Evolutionary conservation across 2,888 invertebrate genomes (phyloP), one percentile per base, ranked within the genome.

Genomic region (Pteria penguin): DNA sequence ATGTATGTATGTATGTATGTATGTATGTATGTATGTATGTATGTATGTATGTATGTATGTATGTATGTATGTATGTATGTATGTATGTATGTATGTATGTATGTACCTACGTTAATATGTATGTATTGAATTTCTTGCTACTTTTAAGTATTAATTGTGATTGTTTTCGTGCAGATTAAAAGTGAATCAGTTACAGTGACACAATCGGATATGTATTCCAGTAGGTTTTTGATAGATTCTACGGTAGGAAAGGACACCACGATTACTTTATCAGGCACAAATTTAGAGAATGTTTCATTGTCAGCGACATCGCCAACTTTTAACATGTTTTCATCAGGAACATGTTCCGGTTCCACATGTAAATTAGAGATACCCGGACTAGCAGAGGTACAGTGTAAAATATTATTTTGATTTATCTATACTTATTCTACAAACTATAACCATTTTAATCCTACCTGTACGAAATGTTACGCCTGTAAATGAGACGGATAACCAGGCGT

Each of bases 181-280:
- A 72, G 72, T 27, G 33, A 65, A 52, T 72, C 78, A 1, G 60
- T 68, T 3, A 33, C 52, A 18, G 75, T 80, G n/a, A 71, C 57
- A 24, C 33, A 31, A 2, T 45, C 29, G 3, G 33, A 31, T 26
- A 72, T 76, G 4, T 32, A 72, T 18, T 69, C 65, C 2, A 81
- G 79, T 1, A 58, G 22, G 1, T 81, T 84, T 65, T 52, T 65
- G 69, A 68, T 84, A 1, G 84, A 84, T 68, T 76, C 76, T 26
- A 77, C 79, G 0, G 55, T 84, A 8, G 84, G 84, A 24, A 36
- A 36, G 5, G 81, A 82, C 8, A 83, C 84, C 18, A 68, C 77
- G 33, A 32, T 83, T 27, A 22, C 33, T 1, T 18, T 68, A 11
- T 31, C 57, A n/a, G 68, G 68, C 5, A 3, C 29, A 22, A 57